These are phyloP conservation scores for Xestobium rufovillosum DNA, from an alignment of 2,888 invertebrate genomes.

Conservation along the genomic window DNA sequence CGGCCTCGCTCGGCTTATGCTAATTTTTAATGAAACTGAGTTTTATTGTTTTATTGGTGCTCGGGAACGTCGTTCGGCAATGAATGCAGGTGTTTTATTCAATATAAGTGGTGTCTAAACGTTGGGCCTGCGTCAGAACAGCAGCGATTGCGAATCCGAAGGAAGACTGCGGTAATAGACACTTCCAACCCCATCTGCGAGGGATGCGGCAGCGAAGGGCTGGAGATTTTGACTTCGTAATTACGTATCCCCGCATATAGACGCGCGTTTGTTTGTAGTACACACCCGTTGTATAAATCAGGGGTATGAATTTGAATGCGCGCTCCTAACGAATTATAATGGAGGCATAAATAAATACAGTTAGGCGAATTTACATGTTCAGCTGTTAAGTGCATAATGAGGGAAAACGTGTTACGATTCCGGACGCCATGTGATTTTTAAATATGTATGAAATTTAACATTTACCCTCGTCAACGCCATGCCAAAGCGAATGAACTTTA, in stretches of 20 bases:
- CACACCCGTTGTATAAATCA: slow-evolving; percentile 39
- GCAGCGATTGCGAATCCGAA: neutral
- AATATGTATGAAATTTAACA: neutral
- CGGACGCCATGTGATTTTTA: slow-evolving; percentile 4
- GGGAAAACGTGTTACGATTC: slow-evolving; percentile 19
- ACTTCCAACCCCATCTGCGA: slow-evolving; percentile 1
- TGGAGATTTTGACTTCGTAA: slow-evolving; percentile 42
- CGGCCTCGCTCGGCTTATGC: too few species aligned
- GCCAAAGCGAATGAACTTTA: too few species aligned
- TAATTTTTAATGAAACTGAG: slow-evolving; percentile 1
- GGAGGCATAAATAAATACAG: slow-evolving; percentile 42
- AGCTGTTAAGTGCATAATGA: slow-evolving; percentile 32
- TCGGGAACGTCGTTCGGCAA: slow-evolving; percentile 13
- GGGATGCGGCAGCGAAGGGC: slow-evolving; percentile 14
- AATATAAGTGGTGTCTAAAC: neutral
- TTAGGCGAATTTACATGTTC: slow-evolving; percentile 43
- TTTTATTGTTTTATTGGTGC: slow-evolving; percentile 1
- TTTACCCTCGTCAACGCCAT: too few species aligned
- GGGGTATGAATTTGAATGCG: slow-evolving; percentile 42
- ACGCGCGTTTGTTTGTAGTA: slow-evolving; percentile 37
- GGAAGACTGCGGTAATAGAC: neutral
- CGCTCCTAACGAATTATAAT: slow-evolving; percentile 42
- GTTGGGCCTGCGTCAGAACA: neutral
- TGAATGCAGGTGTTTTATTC: slow-evolving; percentile 1
- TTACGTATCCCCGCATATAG: slow-evolving; percentile 37